Evolutionary conservation across 2,888 invertebrate genomes (phyloP), one percentile per base, ranked within the genome.

Genomic region (Luffia ferchaultella): DNA sequence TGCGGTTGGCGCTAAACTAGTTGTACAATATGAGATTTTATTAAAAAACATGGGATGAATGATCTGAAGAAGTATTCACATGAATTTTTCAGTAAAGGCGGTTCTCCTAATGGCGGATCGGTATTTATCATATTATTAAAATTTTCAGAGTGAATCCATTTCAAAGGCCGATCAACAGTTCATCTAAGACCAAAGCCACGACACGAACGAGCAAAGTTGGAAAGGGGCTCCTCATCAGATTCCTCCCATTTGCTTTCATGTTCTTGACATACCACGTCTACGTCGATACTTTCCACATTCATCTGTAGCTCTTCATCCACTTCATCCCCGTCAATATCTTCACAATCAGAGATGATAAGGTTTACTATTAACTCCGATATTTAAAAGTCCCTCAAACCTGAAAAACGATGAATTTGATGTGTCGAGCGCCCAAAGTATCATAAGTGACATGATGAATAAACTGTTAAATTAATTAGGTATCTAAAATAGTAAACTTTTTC

Each of bases 401-500:
- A n/a, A n/a, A n/a, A n/a, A n/a, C n/a, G n/a, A n/a, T n/a, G n/a
- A n/a, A n/a, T n/a, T n/a, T n/a, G n/a, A n/a, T n/a, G n/a, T n/a
- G n/a, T n/a, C n/a, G n/a, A n/a, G n/a, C n/a, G n/a, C n/a, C n/a
- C n/a, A n/a, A n/a, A n/a, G n/a, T n/a, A n/a, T n/a, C n/a, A n/a
- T n/a, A n/a, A n/a, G n/a, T n/a, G n/a, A n/a, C n/a, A n/a, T n/a
- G n/a, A n/a, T n/a, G n/a, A n/a, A n/a, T 41, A 41, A 41, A 15
- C 42, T 50, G 55, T 57, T 51, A 55, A 56, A 54, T 52, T 17
- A 17, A 17, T 43, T 43, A 16, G 42, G 20, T 16, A 45, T 40
- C 18, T 15, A 42, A 42, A 16, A 40, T 16, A 18, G 41, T 40
- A 42, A 48, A 42, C 40, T 45, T 18, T 18, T n/a, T 7, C 20